Conservation (phyloP, 2,888 invertebrate genomes). For the Drosophila robusta region DNA sequence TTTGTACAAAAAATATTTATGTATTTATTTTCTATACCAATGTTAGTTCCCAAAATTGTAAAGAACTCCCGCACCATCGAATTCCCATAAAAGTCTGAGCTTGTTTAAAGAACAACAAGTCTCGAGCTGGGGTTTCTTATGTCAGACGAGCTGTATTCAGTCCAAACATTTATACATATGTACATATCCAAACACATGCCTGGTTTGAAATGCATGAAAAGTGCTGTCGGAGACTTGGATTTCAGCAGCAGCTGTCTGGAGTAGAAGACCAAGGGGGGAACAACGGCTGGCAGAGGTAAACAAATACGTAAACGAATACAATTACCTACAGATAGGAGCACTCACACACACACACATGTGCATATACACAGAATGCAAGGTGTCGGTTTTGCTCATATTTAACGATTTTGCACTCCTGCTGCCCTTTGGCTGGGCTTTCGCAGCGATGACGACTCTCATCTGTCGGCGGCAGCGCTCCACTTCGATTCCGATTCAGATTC, state of each 20-base stretch:
- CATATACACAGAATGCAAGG: constrained; percentile 23
- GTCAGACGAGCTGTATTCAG: background rate
- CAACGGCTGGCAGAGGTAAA: background rate
- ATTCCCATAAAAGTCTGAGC: too few relatives aligned
- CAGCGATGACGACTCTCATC: constrained; percentile 39
- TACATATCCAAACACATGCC: background rate
- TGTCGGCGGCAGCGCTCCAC: constrained; percentile 40
- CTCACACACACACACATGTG: background rate
- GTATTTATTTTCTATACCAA: too few relatives aligned
- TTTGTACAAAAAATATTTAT: too few relatives aligned
- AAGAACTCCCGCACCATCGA: too few relatives aligned
- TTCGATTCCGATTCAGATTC: constrained; percentile 12
- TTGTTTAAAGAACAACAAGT: constrained; percentile 3
- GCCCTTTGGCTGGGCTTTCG: constrained; percentile 11
- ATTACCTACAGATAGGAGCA: constrained; percentile 15
- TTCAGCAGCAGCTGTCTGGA: constrained; percentile 19
- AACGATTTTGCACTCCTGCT: constrained; percentile 41
- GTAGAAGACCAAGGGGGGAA: background rate
- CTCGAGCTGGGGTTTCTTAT: background rate
- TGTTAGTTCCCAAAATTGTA: too few relatives aligned
- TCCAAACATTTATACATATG: background rate
- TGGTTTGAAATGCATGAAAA: constrained; percentile 7
- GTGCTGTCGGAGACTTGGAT: constrained; percentile 26
- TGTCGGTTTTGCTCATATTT: constrained; percentile 56
- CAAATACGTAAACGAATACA: constrained; percentile 19